A percentile compares a stretch with the other conserved stretches of the same genome.
phyloP scores from a whole-genome alignment of 2,113 vertebrate genomes.

The Pelodiscus sinensis region DNA sequence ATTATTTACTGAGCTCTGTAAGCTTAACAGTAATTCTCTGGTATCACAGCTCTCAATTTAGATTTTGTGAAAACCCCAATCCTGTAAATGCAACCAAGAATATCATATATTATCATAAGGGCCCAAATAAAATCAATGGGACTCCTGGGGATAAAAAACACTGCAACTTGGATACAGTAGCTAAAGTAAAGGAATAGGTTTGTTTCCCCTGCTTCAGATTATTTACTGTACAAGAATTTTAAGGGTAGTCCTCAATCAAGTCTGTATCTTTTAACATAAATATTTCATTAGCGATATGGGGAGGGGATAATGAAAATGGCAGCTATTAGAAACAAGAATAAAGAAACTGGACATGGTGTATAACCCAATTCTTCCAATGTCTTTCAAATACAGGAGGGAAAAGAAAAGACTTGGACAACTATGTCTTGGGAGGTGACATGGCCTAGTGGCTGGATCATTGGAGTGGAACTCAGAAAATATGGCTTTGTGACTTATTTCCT shows the following conservation, averaged over 20 bases:
- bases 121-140: neutral
- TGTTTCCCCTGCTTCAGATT: too few species aligned
- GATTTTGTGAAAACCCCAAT: neutral
- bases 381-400: neutral
- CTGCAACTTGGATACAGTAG: too few species aligned
- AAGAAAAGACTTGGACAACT: neutral
- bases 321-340: too few species aligned
- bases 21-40: neutral
- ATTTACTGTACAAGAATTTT: too few species aligned
- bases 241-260: too few species aligned
- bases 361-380: neutral
- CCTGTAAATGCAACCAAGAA: neutral
- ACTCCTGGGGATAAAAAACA: too few species aligned
- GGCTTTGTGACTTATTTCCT: conserved; percentile 2
- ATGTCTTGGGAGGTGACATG: neutral
- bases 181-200: too few species aligned
- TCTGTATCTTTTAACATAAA: too few species aligned
- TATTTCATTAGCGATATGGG: too few species aligned
- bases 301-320: too few species aligned
- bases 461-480: neutral
- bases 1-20: neutral
- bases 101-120: neutral
- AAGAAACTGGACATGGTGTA: neutral
- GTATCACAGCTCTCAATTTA: neutral
- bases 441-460: neutral